Evolutionary conservation across 1,140 invertebrate species (phyloP), one percentile per base, ranked within the genome.

Genomic region (Drosophila kikkawai): DNA sequence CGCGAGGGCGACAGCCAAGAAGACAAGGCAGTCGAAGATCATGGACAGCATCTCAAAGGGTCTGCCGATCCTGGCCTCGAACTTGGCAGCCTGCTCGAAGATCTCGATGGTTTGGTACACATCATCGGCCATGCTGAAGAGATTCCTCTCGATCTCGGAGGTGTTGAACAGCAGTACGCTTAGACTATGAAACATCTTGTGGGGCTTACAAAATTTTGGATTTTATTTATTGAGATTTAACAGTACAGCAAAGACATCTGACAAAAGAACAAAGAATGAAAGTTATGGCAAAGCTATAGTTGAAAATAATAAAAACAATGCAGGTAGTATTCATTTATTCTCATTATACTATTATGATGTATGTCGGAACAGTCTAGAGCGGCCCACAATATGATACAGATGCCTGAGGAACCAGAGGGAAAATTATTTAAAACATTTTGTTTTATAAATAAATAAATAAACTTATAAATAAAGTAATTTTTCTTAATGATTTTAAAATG

Each of bases 51-150:
- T n/a, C 4, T 74, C 60, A 44, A 50, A 60, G n/a, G 44, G 68
- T 15, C 44, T 47, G 15, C 63, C 44, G 6, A 77, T 8, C 1
- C 29, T 50, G 4, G 15, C 17, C 15, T 68, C 64, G n/a, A 90
- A 84, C 13, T 32, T 34, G 4, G 26, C 15, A 0, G 69, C 69
- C 34, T 55, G 39, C 1, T 65, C 8, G 53, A 88, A 71, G 0
- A 45, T 19, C 2, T 79, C 44, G 0, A 51, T 66, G 2, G 79
- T 17, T 1, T 63, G 51, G 29, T 59, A 48, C 2, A 90, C 55
- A n/a, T 79, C 66, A 32, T 88, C 75, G 8, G 85, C 81, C 81
- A 88, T 75, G 11, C 32, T 19, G 19, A 63, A 81, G 26, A 88
- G 47, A 11, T 56, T 73, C 0, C 47, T 17, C 29, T 90, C 80